Percentiles rank a stretch among this genome's conserved stretches.
These are phyloP conservation scores for Periphyllus acericola DNA, from an alignment of 2,888 invertebrate species.

Conservation along the genomic window DNA sequence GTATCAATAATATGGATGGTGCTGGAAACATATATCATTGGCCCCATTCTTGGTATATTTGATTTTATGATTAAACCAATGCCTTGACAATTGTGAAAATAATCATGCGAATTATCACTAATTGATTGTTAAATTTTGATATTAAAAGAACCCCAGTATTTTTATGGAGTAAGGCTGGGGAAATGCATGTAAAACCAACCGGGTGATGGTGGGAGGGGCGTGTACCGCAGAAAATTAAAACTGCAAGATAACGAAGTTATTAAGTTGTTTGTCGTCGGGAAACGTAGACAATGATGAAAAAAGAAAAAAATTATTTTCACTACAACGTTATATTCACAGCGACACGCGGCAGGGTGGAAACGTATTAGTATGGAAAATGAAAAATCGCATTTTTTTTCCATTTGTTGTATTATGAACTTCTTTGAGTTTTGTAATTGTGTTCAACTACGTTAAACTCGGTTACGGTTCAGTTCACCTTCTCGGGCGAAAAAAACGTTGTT, in stretches of 20 bases:
- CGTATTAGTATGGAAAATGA: slow-evolving; percentile 8
- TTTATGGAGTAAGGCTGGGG: too few species aligned
- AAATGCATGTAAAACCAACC: too few species aligned
- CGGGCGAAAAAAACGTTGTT: slow-evolving; percentile 32
- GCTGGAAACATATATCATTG: too few species aligned
- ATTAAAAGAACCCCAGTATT: too few species aligned
- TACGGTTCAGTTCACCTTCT: slow-evolving; percentile 27
- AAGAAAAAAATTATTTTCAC: neutral
- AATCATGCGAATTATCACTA: too few species aligned
- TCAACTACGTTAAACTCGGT: slow-evolving; percentile 49
- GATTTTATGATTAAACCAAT: too few species aligned
- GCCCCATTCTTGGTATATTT: too few species aligned
- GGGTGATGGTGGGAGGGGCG: too few species aligned
- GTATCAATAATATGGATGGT: too few species aligned
- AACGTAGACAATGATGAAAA: neutral
- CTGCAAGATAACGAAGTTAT: neutral
- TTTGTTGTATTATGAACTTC: slow-evolving; percentile 30
- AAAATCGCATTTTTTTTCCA: slow-evolving; percentile 17
- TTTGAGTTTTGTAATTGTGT: slow-evolving; percentile 43
- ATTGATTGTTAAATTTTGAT: too few species aligned
- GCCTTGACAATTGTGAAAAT: too few species aligned
- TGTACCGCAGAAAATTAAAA: neutral
- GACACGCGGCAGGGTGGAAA: neutral
- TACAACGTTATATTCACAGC: neutral
- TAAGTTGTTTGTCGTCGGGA: neutral